Conservation (phyloP, 2,797 vertebrate genomes). For the Phalanger gymnotis region DNA sequence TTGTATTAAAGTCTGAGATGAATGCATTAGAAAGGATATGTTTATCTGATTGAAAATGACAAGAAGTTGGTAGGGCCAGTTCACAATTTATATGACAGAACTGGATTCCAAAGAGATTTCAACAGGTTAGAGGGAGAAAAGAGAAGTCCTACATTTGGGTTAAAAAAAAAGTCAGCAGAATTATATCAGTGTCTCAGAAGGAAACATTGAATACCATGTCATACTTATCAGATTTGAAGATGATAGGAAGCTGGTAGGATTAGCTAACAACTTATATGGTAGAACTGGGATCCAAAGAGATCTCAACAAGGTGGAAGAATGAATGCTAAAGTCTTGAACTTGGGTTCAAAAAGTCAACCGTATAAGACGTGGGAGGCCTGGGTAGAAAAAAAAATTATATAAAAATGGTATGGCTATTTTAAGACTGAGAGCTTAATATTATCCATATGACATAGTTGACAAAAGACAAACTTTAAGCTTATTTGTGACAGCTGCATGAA, state of each 20-base stretch:
- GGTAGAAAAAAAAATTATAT: background rate
- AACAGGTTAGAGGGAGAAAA: background rate
- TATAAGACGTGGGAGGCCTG: background rate
- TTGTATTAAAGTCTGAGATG: background rate
- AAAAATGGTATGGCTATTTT: background rate
- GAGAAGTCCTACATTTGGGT: background rate
- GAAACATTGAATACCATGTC: background rate
- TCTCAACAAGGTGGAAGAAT: background rate
- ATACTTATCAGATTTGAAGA: background rate
- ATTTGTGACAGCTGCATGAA: background rate
- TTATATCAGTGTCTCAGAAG: background rate
- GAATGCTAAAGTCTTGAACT: background rate
- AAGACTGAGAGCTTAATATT: background rate
- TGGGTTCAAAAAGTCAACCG: background rate
- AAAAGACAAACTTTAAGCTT: background rate
- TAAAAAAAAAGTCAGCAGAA: background rate
- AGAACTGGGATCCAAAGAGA: background rate
- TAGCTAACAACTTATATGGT: background rate
- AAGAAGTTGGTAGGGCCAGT: background rate
- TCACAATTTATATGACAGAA: background rate
- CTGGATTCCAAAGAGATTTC: background rate
- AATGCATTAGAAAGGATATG: background rate
- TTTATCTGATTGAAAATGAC: background rate
- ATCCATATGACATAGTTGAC: background rate
- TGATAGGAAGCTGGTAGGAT: background rate